These are phyloP conservation scores for Steatornis caripensis DNA, from an alignment of 2,113 vertebrate species.

Conservation along the genomic window DNA sequence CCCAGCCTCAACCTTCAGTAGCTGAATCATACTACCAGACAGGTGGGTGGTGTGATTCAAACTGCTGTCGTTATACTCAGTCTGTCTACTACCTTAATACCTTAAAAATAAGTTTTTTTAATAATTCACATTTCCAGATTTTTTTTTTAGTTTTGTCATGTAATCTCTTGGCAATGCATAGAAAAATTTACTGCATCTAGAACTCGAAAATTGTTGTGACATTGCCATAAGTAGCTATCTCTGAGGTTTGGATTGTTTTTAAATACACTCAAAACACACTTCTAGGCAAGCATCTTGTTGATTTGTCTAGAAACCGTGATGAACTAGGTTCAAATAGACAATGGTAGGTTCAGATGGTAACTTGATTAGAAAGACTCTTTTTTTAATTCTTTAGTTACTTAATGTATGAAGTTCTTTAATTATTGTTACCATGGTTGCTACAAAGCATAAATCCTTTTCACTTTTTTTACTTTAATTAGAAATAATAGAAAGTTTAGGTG, in stretches of 20 bases:
- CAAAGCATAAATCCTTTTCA: background rate
- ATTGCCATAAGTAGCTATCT: background rate
- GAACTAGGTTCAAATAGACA: background rate
- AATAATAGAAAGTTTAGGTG: background rate
- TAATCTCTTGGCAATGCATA: background rate
- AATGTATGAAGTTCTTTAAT: background rate
- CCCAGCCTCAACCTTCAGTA: slow-evolving; percentile 90
- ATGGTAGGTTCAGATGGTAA: background rate
- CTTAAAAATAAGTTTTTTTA: background rate
- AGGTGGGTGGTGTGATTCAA: slow-evolving; percentile 68
- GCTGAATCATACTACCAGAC: slow-evolving; percentile 98
- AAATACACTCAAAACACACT: background rate
- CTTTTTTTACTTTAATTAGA: background rate
- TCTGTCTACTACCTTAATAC: background rate
- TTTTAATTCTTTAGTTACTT: background rate
- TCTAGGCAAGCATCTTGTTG: background rate
- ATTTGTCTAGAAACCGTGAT: background rate
- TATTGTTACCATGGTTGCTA: background rate
- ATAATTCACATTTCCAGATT: background rate
- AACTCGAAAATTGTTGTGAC: background rate
- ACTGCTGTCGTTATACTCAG: background rate
- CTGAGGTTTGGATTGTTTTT: background rate
- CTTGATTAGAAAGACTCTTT: background rate
- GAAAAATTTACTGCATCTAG: background rate
- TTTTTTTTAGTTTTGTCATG: background rate